Percentiles rank a stretch among this genome's conserved stretches.
These are phyloP conservation scores for Poeciliopsis occidentalis DNA, from an alignment of 2,113 vertebrate genomes.

Conservation along the genomic window DNA sequence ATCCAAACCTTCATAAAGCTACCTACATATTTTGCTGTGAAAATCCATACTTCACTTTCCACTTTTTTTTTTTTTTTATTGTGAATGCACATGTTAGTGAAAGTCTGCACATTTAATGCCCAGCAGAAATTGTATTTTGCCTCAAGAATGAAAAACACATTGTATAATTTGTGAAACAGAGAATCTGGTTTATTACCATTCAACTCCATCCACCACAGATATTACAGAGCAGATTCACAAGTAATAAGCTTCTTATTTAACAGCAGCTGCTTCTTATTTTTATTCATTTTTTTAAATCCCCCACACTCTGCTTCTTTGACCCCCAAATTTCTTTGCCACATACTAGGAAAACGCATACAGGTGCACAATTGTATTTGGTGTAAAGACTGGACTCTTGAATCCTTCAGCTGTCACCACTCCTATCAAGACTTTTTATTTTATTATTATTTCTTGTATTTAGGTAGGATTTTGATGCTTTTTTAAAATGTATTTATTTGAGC, in stretches of 20 bases:
- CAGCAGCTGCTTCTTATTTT: slow-evolving; percentile 74
- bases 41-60: too few relatives aligned
- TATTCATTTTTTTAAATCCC: slow-evolving; percentile 7
- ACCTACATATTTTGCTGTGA: too few relatives aligned
- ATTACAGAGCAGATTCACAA: slow-evolving; percentile 85
- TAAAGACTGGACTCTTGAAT: slow-evolving; percentile 69
- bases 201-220: slow-evolving; percentile 84
- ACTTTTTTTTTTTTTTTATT: too few relatives aligned
- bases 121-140: too few relatives aligned
- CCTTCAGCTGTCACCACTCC: slow-evolving; percentile 62
- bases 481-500: slow-evolving; percentile 19
- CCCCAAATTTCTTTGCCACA: slow-evolving; percentile 40
- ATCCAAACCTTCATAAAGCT: too few relatives aligned
- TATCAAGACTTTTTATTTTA: slow-evolving; percentile 46
- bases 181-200: slow-evolving; percentile 85
- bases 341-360: slow-evolving; percentile 67
- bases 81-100: too few relatives aligned
- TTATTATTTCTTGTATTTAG: slow-evolving; percentile 53
- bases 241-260: slow-evolving; percentile 80
- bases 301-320: slow-evolving; percentile 47
- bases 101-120: too few relatives aligned
- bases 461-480: slow-evolving; percentile 57
- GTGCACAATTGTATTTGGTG: slow-evolving; percentile 77
- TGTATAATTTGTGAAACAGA: slow-evolving; percentile 79
- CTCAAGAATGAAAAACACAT: slow-evolving; percentile 36